Evolutionary conservation across 2,888 invertebrate species (phyloP), one percentile per base, ranked within the genome.

Genomic region (Cryptus viduatorius): DNA sequence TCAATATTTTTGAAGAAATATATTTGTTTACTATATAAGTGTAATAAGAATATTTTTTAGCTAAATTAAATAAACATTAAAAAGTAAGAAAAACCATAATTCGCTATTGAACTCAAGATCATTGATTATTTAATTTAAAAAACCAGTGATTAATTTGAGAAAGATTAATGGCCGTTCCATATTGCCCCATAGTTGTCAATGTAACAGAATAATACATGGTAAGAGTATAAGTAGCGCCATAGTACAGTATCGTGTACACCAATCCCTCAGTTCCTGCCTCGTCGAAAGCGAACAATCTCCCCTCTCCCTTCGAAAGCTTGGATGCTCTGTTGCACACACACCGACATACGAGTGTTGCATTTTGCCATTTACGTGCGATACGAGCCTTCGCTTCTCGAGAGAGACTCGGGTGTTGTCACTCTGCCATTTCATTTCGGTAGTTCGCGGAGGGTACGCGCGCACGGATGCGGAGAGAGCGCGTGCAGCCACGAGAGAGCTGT

Each of bases 361-460:
- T 61, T 61, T 78, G 84, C 80, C 80, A 84, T 84, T 84, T 76
- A 71, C 69, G 48, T 72, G 67, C 37, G 37, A 37, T 59, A 65
- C 61, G 67, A 72, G 72, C 65, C 61, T 79, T 80, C 61, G 79
- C 80, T 83, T 77, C 73, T 77, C 79, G 80, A 77, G 83, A 80
- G 80, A 72, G 37, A 37, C 37, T 37, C 71, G 50, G 65, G 78
- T 61, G 76, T 85, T 77, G 82, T 85, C 85, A 82, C 85, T 84
- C 88, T 88, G 88, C 87, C 89, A 89, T 92, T 91, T 92, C 90
- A 92, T 92, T 91, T 89, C 86, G 86, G 89, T 48, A 48, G 48
- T 48, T 48, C 48, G 61, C 61, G 61, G 14, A 61, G 56, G 10
- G 19, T 56, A 19, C 90, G 88, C 87, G 88, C 82, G 61, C 68